Conservation (phyloP, 2,888 invertebrate genomes). For the Syritta pipiens region DNA sequence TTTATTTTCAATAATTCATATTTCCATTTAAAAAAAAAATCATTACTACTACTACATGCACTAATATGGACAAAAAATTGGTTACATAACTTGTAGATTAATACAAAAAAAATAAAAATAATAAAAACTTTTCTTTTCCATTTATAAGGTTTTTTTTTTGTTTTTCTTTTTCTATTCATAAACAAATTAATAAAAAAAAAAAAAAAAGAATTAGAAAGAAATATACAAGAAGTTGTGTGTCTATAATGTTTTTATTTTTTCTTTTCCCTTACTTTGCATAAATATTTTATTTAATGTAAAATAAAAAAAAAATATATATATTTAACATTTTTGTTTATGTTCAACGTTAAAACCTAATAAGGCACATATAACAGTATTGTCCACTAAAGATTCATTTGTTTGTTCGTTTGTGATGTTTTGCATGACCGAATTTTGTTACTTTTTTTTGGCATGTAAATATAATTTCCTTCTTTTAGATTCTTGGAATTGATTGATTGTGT, state of each 20-base stretch:
- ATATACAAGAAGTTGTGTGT: slow-evolving; percentile 35
- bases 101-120: slow-evolving; percentile 28
- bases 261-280: not conserved
- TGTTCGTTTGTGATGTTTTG: not conserved
- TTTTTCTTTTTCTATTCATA: not conserved
- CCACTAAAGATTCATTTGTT: too few species aligned
- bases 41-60: slow-evolving; percentile 41
- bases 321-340: slow-evolving; percentile 46
- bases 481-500: slow-evolving; percentile 3
- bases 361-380: slow-evolving; percentile 75
- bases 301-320: slow-evolving; percentile 36
- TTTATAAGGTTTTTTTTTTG: not conserved
- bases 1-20: slow-evolving; percentile 53
- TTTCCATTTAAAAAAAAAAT: slow-evolving; percentile 35
- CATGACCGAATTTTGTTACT: not conserved
- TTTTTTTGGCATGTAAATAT: too few species aligned
- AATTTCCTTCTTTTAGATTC: slow-evolving; percentile 20
- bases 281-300: slow-evolving; percentile 27
- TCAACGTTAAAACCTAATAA: slow-evolving; percentile 76
- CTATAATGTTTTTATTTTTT: not conserved
- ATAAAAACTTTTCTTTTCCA: slow-evolving; percentile 10
- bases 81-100: slow-evolving; percentile 45
- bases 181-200: not conserved
- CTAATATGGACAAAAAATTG: slow-evolving; percentile 60
- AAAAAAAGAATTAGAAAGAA: slow-evolving; percentile 19